Percentiles rank a stretch among this genome's conserved stretches.
These are phyloP conservation scores for Silvanus unidentatus DNA, from an alignment of 2,888 invertebrate species.

Conservation along the genomic window DNA sequence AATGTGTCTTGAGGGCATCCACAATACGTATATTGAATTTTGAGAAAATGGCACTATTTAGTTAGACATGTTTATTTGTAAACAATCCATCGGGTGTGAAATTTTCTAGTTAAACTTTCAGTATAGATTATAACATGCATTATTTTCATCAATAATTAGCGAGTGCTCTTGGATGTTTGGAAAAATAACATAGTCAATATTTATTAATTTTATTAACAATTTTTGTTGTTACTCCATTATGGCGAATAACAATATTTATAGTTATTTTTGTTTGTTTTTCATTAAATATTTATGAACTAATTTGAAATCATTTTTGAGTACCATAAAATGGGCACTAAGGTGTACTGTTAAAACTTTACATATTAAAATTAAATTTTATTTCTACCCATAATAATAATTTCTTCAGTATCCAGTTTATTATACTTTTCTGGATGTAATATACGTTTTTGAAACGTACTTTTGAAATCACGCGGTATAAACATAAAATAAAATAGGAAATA, in stretches of 20 bases:
- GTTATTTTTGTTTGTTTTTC: too few relatives aligned
- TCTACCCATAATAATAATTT: constrained; percentile 37
- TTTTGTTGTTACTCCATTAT: background rate
- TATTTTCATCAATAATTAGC: constrained; percentile 6
- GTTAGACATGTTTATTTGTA: constrained; percentile 4
- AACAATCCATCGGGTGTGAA: constrained; percentile 9
- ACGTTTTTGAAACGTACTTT: too few relatives aligned
- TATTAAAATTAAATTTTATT: background rate
- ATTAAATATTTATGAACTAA: too few relatives aligned
- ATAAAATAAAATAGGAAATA: constrained; percentile 41
- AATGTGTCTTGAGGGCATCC: too few relatives aligned
- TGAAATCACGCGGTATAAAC: constrained; percentile 37
- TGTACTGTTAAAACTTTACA: background rate
- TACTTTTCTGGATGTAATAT: too few relatives aligned
- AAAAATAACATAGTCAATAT: constrained; percentile 3
- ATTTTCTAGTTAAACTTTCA: background rate
- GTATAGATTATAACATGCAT: constrained; percentile 3
- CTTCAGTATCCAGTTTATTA: too few relatives aligned
- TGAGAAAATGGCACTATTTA: background rate
- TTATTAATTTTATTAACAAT: background rate
- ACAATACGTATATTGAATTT: too few relatives aligned
- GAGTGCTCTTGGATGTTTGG: background rate
- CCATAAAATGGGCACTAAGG: too few relatives aligned
- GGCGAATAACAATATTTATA: too few relatives aligned
- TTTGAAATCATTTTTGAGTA: too few relatives aligned